A percentile compares a stretch with the other conserved stretches of the same genome.
phyloP scores from a whole-genome alignment of 1,140 invertebrate genomes.

The Calycopis cecrops region DNA sequence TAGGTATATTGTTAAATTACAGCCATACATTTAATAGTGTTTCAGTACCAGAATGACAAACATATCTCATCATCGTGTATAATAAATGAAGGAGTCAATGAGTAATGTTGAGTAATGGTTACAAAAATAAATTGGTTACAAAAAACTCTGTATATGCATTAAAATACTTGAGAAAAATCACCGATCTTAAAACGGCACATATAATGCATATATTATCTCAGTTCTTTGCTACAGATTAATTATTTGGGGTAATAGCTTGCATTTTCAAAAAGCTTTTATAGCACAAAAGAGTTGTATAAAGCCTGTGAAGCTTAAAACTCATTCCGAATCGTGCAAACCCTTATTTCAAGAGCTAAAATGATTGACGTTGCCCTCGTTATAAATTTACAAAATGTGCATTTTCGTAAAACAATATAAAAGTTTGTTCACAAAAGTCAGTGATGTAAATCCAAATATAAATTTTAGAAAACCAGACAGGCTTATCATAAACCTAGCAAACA shows the following conservation, averaged over 20 bases:
- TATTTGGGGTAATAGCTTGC: background rate
- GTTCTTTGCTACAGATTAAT: background rate
- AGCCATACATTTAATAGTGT: no score
- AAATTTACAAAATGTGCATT: background rate
- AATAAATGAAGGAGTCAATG: no score
- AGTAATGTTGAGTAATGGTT: no score
- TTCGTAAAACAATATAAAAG: background rate
- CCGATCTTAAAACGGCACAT: no score
- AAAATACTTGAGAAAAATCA: no score
- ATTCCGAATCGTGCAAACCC: background rate
- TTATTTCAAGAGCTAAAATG: background rate
- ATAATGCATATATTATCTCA: background rate
- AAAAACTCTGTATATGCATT: no score
- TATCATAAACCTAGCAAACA: background rate
- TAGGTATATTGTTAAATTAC: no score
- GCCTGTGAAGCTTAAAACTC: background rate
- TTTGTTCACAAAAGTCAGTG: background rate
- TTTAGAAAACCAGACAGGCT: background rate
- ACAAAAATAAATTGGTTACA: no score
- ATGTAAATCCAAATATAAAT: slow-evolving; percentile 1
- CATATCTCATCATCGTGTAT: no score
- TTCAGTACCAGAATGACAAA: no score
- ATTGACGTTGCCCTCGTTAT: background rate
- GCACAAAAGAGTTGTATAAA: background rate
- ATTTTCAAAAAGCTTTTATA: background rate